A percentile compares a stretch with the other conserved stretches of the same genome.
These are phyloP conservation scores for Ataeniobius toweri DNA, from an alignment of 2,797 vertebrate genomes.

Conservation along the genomic window DNA sequence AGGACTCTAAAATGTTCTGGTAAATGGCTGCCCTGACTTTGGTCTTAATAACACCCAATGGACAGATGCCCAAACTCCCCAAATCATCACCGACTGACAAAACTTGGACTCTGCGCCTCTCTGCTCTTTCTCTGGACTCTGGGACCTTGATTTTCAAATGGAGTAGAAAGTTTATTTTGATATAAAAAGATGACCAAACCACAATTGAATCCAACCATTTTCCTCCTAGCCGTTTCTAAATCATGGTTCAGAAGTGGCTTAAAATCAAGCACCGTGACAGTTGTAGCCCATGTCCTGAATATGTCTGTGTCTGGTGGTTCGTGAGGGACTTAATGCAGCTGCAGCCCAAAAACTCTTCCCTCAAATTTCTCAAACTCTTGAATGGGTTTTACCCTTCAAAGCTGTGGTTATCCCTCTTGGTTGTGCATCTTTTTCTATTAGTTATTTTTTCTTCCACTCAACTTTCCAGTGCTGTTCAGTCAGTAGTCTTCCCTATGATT, in stretches of 20 bases:
- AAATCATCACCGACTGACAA: background rate
- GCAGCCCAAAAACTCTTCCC: background rate
- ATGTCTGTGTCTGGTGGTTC: background rate
- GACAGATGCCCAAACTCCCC: background rate
- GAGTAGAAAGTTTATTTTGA: background rate
- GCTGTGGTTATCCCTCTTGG: background rate
- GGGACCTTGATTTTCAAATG: background rate
- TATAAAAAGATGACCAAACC: background rate
- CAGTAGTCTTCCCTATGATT: background rate
- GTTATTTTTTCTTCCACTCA: background rate
- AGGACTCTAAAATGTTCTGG: background rate
- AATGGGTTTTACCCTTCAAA: background rate
- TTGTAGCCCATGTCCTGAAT: background rate
- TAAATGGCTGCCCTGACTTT: background rate
- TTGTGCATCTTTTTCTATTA: background rate
- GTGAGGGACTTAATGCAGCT: background rate
- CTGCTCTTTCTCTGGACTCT: background rate
- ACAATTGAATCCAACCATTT: background rate
- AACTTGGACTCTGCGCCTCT: background rate
- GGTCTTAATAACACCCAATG: too few species aligned
- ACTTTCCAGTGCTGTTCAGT: background rate
- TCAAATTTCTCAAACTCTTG: too few species aligned
- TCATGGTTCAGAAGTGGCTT: background rate
- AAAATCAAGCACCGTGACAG: background rate
- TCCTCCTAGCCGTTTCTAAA: background rate